Percentiles rank a stretch among this genome's conserved stretches.
Evolutionary conservation across 2,797 vertebrate species (phyloP).

Genomic region (Parauchenoglanis punctatus): DNA sequence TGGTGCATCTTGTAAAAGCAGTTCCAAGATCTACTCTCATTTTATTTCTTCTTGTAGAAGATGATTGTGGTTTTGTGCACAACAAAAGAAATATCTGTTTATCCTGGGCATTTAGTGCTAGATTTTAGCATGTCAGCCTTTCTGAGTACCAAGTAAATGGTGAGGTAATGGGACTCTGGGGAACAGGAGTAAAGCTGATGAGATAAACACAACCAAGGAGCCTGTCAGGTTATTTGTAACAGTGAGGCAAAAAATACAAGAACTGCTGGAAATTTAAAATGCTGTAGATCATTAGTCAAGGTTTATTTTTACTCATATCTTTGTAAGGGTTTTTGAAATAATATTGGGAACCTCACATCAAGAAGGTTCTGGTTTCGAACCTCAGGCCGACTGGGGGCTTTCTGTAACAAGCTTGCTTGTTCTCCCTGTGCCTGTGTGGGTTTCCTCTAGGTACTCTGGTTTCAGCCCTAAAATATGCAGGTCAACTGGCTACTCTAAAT

Average conservation of each 20-base stretch:
- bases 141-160: slow-evolving; percentile 2
- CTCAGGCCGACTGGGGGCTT: no score
- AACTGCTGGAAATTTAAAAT: neutral
- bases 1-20: neutral
- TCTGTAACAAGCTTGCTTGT: no score
- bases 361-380: no score
- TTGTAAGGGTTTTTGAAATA: neutral
- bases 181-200: slow-evolving; percentile 12
- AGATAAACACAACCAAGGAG: neutral
- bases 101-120: neutral
- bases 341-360: neutral
- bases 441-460: no score
- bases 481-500: no score
- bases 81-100: neutral
- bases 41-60: neutral
- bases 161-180: neutral
- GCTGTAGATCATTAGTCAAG: slow-evolving; percentile 6
- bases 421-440: no score
- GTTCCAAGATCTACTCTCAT: neutral
- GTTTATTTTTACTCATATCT: neutral
- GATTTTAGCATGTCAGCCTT: neutral
- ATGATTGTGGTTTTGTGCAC: neutral
- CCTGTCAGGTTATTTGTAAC: neutral
- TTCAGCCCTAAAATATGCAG: no score
- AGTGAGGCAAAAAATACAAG: neutral